Evolutionary conservation across 2,888 invertebrate species (phyloP).

Genomic region (Diabrotica balteata): DNA sequence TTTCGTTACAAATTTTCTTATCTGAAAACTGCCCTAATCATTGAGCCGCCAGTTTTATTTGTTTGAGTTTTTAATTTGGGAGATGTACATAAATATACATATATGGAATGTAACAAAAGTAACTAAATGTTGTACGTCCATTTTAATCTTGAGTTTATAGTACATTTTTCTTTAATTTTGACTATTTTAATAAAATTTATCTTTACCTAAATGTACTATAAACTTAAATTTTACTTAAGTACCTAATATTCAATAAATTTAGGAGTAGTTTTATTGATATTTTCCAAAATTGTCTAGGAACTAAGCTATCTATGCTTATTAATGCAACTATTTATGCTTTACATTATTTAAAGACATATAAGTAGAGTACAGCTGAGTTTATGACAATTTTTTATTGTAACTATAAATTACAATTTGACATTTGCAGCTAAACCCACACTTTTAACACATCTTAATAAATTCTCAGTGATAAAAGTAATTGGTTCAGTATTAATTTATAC

Average conservation of each 20-base stretch:
- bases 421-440: too few relatives aligned
- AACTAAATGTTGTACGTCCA: slow-evolving; percentile 60
- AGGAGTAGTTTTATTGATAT: slow-evolving; percentile 51
- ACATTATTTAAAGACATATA: slow-evolving; percentile 7
- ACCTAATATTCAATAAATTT: slow-evolving; percentile 51
- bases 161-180: slow-evolving; percentile 43
- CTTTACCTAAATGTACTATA: slow-evolving; percentile 11
- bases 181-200: too few relatives aligned
- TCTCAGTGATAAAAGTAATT: too few relatives aligned
- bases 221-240: slow-evolving; percentile 55
- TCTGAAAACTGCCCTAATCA: slow-evolving; percentile 52
- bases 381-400: too few relatives aligned
- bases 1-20: too few relatives aligned
- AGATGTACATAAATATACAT: slow-evolving; percentile 33
- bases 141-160: slow-evolving; percentile 57
- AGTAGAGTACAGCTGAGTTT: too few relatives aligned
- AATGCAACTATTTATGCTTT: slow-evolving; percentile 36
- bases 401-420: too few relatives aligned
- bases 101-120: slow-evolving; percentile 49
- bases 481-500: too few relatives aligned
- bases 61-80: slow-evolving; percentile 13
- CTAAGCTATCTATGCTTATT: slow-evolving; percentile 48
- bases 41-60: slow-evolving; percentile 8
- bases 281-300: slow-evolving; percentile 45
- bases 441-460: too few relatives aligned